phyloP scores from a whole-genome alignment of 2,888 invertebrate genomes.

The Augochlorella aurata region DNA sequence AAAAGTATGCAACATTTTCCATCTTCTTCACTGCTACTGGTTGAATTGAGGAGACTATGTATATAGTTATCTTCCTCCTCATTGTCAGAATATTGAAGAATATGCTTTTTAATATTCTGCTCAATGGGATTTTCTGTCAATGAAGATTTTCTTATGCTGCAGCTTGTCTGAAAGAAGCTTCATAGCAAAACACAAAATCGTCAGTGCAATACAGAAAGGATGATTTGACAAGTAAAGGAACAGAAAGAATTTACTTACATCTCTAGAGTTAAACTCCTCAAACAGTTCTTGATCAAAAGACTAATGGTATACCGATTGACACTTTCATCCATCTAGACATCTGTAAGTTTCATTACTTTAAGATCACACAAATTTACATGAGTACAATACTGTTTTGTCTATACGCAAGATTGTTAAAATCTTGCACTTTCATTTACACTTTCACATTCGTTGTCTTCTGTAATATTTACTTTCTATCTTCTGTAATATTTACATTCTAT shows the following conservation, averaged over 20 bases:
- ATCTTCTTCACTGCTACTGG: background rate
- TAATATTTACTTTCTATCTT: too few relatives aligned
- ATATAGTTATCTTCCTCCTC: background rate
- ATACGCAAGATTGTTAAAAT: too few relatives aligned
- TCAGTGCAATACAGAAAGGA: background rate
- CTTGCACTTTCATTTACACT: too few relatives aligned
- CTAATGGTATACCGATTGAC: background rate
- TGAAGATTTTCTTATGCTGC: fast-evolving
- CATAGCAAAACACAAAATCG: background rate
- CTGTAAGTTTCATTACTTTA: background rate
- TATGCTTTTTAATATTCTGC: constrained; percentile 11
- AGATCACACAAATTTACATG: background rate
- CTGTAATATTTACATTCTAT: too few relatives aligned
- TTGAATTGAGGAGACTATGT: background rate
- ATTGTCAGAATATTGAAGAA: constrained; percentile 4
- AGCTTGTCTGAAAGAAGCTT: background rate
- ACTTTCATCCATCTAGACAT: constrained; percentile 20
- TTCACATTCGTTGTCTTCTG: too few relatives aligned
- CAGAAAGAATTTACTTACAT: constrained; percentile 25
- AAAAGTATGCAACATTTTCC: background rate
- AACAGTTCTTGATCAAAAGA: background rate
- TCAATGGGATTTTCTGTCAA: background rate
- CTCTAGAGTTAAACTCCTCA: background rate
- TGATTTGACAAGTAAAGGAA: background rate
- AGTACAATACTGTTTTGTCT: too few relatives aligned